A percentile compares a stretch with the other conserved stretches of the same genome.
Evolutionary conservation across 2,113 vertebrate genomes (phyloP).

Genomic region (Myotis yumanensis): DNA sequence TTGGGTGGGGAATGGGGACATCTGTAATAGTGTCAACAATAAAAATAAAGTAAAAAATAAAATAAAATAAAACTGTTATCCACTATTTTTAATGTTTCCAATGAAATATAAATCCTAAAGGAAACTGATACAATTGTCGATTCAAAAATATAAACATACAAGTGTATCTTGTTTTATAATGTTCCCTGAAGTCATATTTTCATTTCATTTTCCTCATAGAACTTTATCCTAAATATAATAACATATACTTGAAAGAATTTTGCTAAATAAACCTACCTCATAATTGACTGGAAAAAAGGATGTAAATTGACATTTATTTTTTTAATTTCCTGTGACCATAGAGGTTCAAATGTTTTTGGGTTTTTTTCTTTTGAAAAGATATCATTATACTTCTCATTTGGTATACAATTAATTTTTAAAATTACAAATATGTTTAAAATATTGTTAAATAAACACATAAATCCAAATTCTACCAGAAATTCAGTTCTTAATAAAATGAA

Average conservation of each 20-base stretch:
- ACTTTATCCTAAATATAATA: not conserved
- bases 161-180: not conserved
- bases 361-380: not conserved
- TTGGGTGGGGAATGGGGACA: too few relatives aligned
- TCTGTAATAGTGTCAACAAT: not conserved
- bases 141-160: not conserved
- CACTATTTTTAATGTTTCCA: not conserved
- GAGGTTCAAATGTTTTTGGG: not conserved
- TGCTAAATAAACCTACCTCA: not conserved
- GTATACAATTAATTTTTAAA: not conserved
- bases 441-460: not conserved
- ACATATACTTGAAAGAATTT: not conserved
- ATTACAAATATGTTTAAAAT: not conserved
- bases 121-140: not conserved
- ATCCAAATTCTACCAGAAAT: not conserved
- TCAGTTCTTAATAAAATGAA: not conserved
- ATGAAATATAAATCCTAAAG: not conserved
- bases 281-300: not conserved
- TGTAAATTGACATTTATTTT: not conserved
- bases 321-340: not conserved
- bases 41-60: constrained; percentile 26
- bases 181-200: not conserved
- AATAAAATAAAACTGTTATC: not conserved
- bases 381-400: not conserved
- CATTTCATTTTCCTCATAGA: not conserved